A percentile compares a stretch with the other conserved stretches of the same genome.
These are phyloP conservation scores for Eurosta solidaginis DNA, from an alignment of 1,140 invertebrate genomes.

Conservation along the genomic window DNA sequence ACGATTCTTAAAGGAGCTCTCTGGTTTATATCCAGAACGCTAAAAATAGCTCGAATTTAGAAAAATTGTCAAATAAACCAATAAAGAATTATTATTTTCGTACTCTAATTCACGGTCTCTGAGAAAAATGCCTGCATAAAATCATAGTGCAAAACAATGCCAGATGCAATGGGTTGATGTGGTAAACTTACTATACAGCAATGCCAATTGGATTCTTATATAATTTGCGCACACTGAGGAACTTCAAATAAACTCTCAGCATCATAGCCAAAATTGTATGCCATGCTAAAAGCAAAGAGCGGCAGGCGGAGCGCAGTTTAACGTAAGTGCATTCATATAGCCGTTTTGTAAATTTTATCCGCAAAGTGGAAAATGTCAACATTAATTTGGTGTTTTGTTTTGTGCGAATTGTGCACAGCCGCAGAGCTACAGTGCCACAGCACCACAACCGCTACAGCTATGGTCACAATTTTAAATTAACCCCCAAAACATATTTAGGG, in stretches of 20 bases:
- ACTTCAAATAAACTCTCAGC: constrained; percentile 32
- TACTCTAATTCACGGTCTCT: no score
- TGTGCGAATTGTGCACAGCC: constrained; percentile 40
- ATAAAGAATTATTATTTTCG: no score
- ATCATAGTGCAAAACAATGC: neutral
- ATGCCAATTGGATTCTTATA: neutral
- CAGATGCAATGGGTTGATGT: constrained; percentile 1
- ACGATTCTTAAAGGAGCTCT: no score
- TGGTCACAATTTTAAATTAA: constrained; percentile 51
- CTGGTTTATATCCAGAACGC: no score
- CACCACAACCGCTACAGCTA: constrained; percentile 2
- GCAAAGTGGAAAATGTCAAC: constrained; percentile 57
- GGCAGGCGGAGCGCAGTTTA: neutral
- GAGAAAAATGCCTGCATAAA: neutral
- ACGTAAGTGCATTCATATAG: constrained; percentile 22
- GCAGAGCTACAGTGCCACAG: constrained; percentile 35
- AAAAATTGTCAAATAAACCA: no score
- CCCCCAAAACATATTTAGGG: constrained; percentile 58
- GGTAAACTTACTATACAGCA: neutral
- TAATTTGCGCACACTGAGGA: neutral
- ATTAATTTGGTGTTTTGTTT: constrained; percentile 56
- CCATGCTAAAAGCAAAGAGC: neutral
- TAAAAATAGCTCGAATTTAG: no score
- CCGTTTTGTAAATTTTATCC: constrained; percentile 44
- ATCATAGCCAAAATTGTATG: neutral